phyloP scores from a whole-genome alignment of 2,113 vertebrate species.

The Lagopus leucura region DNA sequence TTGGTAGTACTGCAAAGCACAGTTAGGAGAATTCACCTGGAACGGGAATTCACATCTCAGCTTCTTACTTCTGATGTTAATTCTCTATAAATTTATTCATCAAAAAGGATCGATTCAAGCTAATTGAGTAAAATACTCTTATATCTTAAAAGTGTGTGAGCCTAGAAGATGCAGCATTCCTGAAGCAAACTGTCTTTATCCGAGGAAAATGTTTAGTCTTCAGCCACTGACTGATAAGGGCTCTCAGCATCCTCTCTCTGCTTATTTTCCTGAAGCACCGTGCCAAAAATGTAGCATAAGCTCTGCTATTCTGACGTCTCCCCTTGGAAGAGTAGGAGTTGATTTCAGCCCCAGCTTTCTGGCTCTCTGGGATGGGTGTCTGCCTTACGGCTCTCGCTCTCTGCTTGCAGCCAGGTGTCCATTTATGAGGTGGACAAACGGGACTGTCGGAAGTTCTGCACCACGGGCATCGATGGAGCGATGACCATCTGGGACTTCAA shows the following conservation, averaged over 20 bases:
- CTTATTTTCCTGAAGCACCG: not conserved
- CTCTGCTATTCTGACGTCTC: not conserved
- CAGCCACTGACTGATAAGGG: not conserved
- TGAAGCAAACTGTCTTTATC: not conserved
- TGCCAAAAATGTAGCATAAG: not conserved
- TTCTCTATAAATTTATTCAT: not conserved
- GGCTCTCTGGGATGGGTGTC: conserved; percentile 12
- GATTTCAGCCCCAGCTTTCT: conserved; percentile 34
- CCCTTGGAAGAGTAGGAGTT: conserved; percentile 40
- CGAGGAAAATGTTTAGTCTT: not conserved
- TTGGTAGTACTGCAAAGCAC: not conserved
- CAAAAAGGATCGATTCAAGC: not conserved
- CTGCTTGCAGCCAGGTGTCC: conserved; percentile 92
- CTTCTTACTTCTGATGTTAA: not conserved
- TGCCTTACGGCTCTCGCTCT: not conserved
- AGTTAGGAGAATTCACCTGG: not conserved
- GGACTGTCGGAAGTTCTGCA: conserved; percentile 99
- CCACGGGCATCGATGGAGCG: conserved; percentile 98
- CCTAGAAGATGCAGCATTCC: not conserved
- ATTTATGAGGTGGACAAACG: conserved; percentile 98
- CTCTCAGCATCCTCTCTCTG: not conserved
- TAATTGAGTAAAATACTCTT: not conserved
- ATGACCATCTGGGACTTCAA: conserved; percentile 99
- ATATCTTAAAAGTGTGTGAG: rapidly evolving
- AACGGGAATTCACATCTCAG: not conserved